Evolutionary conservation across 2,888 invertebrate species (phyloP), one percentile per base, ranked within the genome.

Genomic region (Tortricodes alternella): DNA sequence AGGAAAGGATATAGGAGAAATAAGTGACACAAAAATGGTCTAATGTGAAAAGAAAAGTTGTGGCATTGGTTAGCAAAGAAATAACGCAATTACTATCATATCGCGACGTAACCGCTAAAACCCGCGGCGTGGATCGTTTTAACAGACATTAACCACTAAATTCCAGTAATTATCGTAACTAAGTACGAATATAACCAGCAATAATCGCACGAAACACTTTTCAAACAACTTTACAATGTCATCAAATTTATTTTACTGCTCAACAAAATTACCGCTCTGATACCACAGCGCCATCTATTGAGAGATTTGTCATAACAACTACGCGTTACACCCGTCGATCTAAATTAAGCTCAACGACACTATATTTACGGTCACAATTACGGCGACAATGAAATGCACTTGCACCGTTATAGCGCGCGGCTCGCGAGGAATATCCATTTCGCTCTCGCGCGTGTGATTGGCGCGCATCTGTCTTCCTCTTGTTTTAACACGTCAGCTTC

Each of bases 401-500:
- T 84, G 80, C 82, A 81, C 66, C 79, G 77, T 81, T 83, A 76
- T 71, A 70, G 70, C 64, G 73, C 65, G 69, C 64, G 63, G 70
- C 67, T 67, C 64, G 68, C 66, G 73, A 74, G 65, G 65, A 68
- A 75, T 82, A 78, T 82, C 82, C 70, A 73, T 87, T 83, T 83
- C 86, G 67, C 74, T 85, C 77, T 67, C 70, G 64, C 83, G 58
- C 74, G 71, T 70, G 63, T 68, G 68, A 63, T 72, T 74, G 76
- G 73, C 67, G 64, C 71, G 68, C 68, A 72, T 75, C 78, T 75
- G 71, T 85, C 88, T 79, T 85, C 65, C 72, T 85, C 83, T 75
- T 77, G 79, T 82, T 80, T 81, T 79, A 76, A 81, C 78, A 82
- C 83, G 84, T 85, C 86, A 81, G 76, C 78, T 76, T 76, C 82